Evolutionary conservation across 1,140 invertebrate species (phyloP), one percentile per base, ranked within the genome.

Genomic region (Panulirus ornatus): DNA sequence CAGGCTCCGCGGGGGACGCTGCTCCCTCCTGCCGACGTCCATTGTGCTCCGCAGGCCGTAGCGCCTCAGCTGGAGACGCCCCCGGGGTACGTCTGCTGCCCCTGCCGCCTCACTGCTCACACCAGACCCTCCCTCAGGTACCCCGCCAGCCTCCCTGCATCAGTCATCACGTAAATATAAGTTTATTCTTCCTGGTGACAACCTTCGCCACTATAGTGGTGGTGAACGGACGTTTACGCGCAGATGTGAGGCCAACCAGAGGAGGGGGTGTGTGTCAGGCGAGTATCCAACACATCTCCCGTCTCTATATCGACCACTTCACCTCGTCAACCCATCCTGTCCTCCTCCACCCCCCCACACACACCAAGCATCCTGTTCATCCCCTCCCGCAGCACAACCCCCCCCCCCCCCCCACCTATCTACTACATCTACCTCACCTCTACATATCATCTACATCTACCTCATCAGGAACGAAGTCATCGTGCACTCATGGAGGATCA

Each of bases 81-180:
- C 81, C 81, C 0, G 58, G 81, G 81, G 58, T 47, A 58, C 47
- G 78, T 0, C 44, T 81, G 78, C 30, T 81, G n/a, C 47, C 30
- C 2, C 47, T n/a, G 47, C 9, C 47, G 47, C 78, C 27, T 58
- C 47, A 47, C 19, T 84, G 81, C 16, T 19, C 27, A 40, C 27
- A 22, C n/a, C 58, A 38, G 36, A 30, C 5, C 44, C 44, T 47
- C 44, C 44, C 44, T 47, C n/a, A n/a, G n/a, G n/a, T n/a, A n/a
- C n/a, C n/a, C n/a, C n/a, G n/a, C n/a, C n/a, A n/a, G 14, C 44
- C 44, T 47, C 44, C 44, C 44, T 47, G n/a, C n/a, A n/a, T n/a
- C n/a, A n/a, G n/a, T n/a, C n/a, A n/a, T n/a, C n/a, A n/a, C n/a
- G n/a, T 14, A 47, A 14, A 47, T 5, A 47, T 14, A 47, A 47